phyloP scores from a whole-genome alignment of 2,888 invertebrate species.

The Drosophila buzzatii region DNA sequence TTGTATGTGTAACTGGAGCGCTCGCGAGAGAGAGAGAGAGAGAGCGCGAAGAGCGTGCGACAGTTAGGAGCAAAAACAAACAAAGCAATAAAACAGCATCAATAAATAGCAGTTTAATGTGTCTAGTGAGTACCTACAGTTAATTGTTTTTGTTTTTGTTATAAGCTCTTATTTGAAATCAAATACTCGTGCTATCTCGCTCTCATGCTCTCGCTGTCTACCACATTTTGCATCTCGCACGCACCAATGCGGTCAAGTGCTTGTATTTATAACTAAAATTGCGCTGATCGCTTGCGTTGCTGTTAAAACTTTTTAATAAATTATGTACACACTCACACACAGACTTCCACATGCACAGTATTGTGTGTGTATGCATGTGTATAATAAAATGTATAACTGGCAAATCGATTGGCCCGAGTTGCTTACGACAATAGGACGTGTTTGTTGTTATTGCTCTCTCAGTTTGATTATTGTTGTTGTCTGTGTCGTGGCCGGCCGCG shows the following conservation, averaged over 20 bases:
- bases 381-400: slow-evolving; percentile 69
- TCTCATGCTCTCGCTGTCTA: background rate
- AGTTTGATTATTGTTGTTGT: slow-evolving; percentile 23
- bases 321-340: slow-evolving; percentile 42
- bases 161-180: slow-evolving; percentile 54
- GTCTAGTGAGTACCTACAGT: slow-evolving; percentile 54
- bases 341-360: background rate
- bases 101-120: slow-evolving; percentile 73
- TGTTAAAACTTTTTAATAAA: slow-evolving; percentile 74
- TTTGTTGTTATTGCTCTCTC: slow-evolving; percentile 32
- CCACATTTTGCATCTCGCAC: slow-evolving; percentile 27
- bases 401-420: slow-evolving; percentile 60
- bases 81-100: slow-evolving; percentile 52
- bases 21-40: background rate
- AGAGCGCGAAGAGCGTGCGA: background rate
- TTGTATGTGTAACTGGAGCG: background rate
- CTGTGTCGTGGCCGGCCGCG: slow-evolving; percentile 29
- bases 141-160: slow-evolving; percentile 77
- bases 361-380: slow-evolving; percentile 3
- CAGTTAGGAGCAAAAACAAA: slow-evolving; percentile 5
- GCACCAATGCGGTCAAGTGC: slow-evolving; percentile 50
- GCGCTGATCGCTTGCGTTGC: slow-evolving; percentile 64
- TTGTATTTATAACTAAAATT: slow-evolving; percentile 75
- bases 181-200: slow-evolving; percentile 35
- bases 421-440: slow-evolving; percentile 41